A percentile compares a stretch with the other conserved stretches of the same genome.
phyloP scores from a whole-genome alignment of 92 coral and sea anemone genomes.

The Parazoanthus darwini region DNA sequence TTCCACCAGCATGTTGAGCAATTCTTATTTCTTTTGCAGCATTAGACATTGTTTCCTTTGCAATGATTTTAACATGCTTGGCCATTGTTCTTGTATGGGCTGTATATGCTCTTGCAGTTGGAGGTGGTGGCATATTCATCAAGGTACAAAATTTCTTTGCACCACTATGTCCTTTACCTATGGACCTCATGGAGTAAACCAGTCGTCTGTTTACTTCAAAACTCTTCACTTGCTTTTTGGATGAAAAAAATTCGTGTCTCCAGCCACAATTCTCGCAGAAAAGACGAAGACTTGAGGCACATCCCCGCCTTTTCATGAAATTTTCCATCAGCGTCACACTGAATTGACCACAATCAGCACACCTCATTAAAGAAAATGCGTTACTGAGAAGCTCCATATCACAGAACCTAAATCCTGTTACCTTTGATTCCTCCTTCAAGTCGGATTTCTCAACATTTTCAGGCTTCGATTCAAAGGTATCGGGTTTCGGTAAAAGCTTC shows the following conservation, averaged over 20 bases:
- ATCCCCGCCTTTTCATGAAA: constrained; percentile 37
- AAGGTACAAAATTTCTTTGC: too few species aligned
- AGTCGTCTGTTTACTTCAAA: constrained; percentile 51
- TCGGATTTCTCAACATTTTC: constrained; percentile 3
- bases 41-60: too few species aligned
- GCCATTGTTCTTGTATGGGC: too few species aligned
- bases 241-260: constrained; percentile 38
- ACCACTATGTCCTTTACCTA: too few species aligned
- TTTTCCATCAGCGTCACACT: constrained; percentile 33
- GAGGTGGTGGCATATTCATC: too few species aligned
- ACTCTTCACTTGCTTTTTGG: constrained; percentile 9
- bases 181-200: constrained; percentile 32
- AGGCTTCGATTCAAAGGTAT: not conserved
- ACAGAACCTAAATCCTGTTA: constrained; percentile 23
- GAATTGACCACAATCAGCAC: constrained; percentile 48
- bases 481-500: not conserved
- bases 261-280: constrained; percentile 45
- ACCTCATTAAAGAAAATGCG: constrained; percentile 31
- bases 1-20: too few species aligned
- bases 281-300: constrained; percentile 49
- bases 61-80: too few species aligned
- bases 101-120: too few species aligned
- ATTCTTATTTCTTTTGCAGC: too few species aligned
- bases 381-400: constrained; percentile 2
- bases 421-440: not conserved